Evolutionary conservation across 2,797 vertebrate species (phyloP).

Genomic region (Propithecus deckenii): DNA sequence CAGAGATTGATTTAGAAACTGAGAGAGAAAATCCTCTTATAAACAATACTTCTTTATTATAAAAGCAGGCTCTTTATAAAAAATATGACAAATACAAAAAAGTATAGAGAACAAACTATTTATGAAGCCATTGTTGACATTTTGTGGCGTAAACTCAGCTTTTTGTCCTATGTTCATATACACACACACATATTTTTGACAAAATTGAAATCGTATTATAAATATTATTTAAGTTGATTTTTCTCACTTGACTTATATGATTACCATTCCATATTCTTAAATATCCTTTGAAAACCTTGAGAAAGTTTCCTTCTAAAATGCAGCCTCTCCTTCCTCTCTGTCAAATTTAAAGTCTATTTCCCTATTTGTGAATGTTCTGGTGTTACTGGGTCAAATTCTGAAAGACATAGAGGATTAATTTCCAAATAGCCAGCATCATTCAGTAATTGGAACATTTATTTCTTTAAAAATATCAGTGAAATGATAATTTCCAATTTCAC

Average conservation of each 20-base stretch:
- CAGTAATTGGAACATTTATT: slow-evolving; percentile 40
- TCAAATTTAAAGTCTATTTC: slow-evolving; percentile 58
- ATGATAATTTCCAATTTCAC: slow-evolving; percentile 46
- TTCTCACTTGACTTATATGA: background rate
- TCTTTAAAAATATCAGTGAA: slow-evolving; percentile 56
- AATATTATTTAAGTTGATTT: background rate
- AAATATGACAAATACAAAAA: background rate
- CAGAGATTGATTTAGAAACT: background rate
- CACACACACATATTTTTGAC: background rate
- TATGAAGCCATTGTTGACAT: background rate
- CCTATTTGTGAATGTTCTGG: slow-evolving; percentile 52
- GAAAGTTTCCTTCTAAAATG: background rate
- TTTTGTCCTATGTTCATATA: background rate
- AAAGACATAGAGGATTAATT: slow-evolving; percentile 72
- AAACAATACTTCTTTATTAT: background rate
- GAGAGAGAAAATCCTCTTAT: background rate
- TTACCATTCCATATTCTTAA: background rate
- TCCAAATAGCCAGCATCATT: slow-evolving; percentile 65
- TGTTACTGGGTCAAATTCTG: slow-evolving; percentile 41
- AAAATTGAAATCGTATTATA: background rate
- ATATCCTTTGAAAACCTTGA: background rate
- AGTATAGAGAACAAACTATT: background rate
- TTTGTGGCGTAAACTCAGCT: background rate
- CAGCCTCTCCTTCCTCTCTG: background rate
- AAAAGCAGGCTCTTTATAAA: background rate